Evolutionary conservation across 2,797 vertebrate genomes (phyloP).

Genomic region (Potorous gilbertii): DNA sequence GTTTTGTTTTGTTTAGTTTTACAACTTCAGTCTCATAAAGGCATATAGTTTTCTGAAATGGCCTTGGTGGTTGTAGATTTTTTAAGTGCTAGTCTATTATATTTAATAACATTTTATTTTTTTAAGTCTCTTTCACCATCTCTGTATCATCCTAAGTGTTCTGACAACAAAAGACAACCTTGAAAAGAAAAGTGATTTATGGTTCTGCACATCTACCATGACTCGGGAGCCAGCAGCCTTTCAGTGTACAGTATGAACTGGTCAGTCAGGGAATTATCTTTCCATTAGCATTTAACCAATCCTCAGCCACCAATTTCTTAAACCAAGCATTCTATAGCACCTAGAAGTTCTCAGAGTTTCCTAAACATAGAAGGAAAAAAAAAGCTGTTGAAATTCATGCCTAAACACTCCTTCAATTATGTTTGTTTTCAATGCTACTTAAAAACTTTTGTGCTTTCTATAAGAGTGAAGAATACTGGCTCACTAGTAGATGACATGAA

Average conservation of each 20-base stretch:
- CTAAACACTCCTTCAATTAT: not conserved
- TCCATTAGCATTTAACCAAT: conserved; percentile 52
- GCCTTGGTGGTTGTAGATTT: conserved; percentile 63
- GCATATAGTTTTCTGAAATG: conserved; percentile 55
- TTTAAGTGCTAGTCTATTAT: conserved; percentile 65
- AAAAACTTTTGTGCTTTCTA: not conserved
- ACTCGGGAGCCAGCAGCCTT: conserved; percentile 15
- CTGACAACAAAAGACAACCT: conserved; percentile 76
- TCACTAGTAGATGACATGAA: not conserved
- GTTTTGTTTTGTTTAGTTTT: conserved; percentile 23
- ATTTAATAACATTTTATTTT: conserved; percentile 75
- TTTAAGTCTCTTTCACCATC: conserved; percentile 58
- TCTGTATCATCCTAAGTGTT: conserved; percentile 65
- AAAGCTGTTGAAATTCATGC: not conserved
- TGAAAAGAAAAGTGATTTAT: conserved; percentile 55
- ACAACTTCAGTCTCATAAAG: conserved; percentile 63
- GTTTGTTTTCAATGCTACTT: not conserved
- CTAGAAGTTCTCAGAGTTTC: conserved; percentile 61
- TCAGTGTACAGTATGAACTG: not conserved
- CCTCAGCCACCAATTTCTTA: conserved; percentile 55
- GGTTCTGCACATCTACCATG: conserved; percentile 2
- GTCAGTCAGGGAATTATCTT: conserved; percentile 32
- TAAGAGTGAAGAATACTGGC: conserved; percentile 28
- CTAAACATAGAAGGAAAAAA: conserved; percentile 47
- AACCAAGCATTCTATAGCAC: conserved; percentile 61